Base-by-base conservation (phyloP, 2,888 invertebrate species). In the Stenoptilia bipunctidactyla region DNA sequence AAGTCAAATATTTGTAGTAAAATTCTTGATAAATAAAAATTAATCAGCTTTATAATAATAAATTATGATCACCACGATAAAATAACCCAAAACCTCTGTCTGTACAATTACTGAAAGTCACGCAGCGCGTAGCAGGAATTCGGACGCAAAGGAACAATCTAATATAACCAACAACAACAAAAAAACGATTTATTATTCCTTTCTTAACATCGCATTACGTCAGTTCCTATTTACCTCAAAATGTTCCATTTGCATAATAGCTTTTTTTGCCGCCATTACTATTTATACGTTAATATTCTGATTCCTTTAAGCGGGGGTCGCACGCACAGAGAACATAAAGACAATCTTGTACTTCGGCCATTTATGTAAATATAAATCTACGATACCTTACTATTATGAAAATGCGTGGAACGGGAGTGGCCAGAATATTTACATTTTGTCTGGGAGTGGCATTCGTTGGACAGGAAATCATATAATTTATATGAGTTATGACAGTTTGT, bases 231-330 rank as follows among this genome's bases (percentile, higher is more conserved):
- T 80, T 83, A 77, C 77, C 73, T 73, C 74, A 73, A 80, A 79
- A 77, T 74, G 74, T 76, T 82, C 77, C 71, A 83, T 83, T 83
- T 80, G 79, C 83, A 83, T 83, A 83, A 83, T 80, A 73, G 79
- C 79, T 76, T 80, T 83, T 76, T 76, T 80, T 77, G 66, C 77
- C 60, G 70, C 67, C 71, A 71, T 75, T 72, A 75, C 73, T 79
- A 79, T 76, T 82, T 79, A 30, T 30, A 74, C 66, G 70, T 79
- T 77, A 82, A 82, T 80, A 79, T 82, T 80, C 70, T 73, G 76
- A 80, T 79, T 80, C 69, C 76, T 66, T 63, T 58, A 64, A 61
- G 8, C 20, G 3, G 20, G 75, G 79, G 72, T 69, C 74, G 76
- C 83, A 82, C 83, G 80, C 83, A 83, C 80, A 69, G 65, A 73